phyloP scores from a whole-genome alignment of 2,797 vertebrate species.

The Acropternis orthonyx region DNA sequence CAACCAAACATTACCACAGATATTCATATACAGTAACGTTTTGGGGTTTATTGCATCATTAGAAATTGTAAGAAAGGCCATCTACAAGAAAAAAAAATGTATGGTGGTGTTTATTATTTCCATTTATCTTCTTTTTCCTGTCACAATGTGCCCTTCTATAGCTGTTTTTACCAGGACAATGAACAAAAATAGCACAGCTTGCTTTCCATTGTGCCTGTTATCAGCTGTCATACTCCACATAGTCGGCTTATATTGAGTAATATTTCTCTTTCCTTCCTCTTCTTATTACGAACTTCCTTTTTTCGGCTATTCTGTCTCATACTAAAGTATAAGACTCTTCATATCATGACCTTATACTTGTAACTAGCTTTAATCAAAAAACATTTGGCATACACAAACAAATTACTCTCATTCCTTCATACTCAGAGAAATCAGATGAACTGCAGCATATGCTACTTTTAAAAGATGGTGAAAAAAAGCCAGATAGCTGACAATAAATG shows the following conservation, averaged over 20 bases:
- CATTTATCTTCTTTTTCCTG: neutral
- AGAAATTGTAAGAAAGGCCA: neutral
- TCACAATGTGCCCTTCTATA: accelerated
- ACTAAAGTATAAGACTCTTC: neutral
- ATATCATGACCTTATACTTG: neutral
- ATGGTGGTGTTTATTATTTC: neutral
- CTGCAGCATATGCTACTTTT: neutral
- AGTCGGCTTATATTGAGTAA: neutral
- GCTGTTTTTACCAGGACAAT: neutral
- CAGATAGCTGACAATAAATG: neutral
- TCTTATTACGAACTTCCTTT: neutral
- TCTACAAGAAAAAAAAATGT: neutral
- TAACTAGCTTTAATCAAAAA: neutral
- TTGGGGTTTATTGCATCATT: neutral
- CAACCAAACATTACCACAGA: neutral
- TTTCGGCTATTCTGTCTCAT: neutral
- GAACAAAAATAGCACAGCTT: neutral
- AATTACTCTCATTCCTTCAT: neutral
- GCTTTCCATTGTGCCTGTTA: neutral
- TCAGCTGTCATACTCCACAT: neutral
- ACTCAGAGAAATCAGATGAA: neutral
- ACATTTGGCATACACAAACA: neutral
- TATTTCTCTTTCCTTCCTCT: neutral
- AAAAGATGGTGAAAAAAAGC: neutral
- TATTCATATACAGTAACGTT: neutral